Base-by-base conservation (phyloP, 2,797 vertebrate genomes). In the Phylloscopus collybita region DNA sequence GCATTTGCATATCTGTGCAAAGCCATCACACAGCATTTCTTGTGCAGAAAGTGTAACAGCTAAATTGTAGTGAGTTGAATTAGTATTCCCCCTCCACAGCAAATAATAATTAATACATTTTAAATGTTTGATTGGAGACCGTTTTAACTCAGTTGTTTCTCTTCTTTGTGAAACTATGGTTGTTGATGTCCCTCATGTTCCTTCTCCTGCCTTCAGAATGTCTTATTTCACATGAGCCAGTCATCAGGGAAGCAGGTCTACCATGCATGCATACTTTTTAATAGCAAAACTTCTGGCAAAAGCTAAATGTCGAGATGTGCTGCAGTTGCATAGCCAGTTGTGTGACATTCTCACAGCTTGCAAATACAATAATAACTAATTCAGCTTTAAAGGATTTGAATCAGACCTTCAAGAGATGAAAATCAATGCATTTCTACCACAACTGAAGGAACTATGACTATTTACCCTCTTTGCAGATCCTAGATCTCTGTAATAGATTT, bases 341-440 rank as follows among this genome's bases (percentile, higher is more conserved):
- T 86, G 89, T 93, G 76, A 86, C 80, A 90, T 75, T 86, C 80
- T 92, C n/a, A 60, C 32, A 79, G 65, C 32, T 62, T 73, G 14
- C 13, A 88, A 92, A 79, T 57, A 76, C 29, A 74, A 30, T 89
- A 79, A 66, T 69, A 87, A 88, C 67, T 91, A 93, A 92, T 86
- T 91, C 74, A 85, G 44, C 32, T 88, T 82, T 84, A 67, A 93
- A 86, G 32, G 38, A 47, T 94, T 85, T 82, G 51, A 83, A 34
- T 87, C 47, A 94, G 71, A 61, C 25, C 49, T 87, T 93, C 42
- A 73, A 6, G 36, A 86, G 44, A 38, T 47, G 44, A 84, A 95
- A 93, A 95, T 90, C 54, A 66, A 84, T 79, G 34, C 11, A n/a
- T 59, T 93, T 91, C 54, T 57, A 45, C 40, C 50, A 71, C 45